Base-by-base conservation (phyloP, 2,888 invertebrate genomes). In the Volucella inanis region DNA sequence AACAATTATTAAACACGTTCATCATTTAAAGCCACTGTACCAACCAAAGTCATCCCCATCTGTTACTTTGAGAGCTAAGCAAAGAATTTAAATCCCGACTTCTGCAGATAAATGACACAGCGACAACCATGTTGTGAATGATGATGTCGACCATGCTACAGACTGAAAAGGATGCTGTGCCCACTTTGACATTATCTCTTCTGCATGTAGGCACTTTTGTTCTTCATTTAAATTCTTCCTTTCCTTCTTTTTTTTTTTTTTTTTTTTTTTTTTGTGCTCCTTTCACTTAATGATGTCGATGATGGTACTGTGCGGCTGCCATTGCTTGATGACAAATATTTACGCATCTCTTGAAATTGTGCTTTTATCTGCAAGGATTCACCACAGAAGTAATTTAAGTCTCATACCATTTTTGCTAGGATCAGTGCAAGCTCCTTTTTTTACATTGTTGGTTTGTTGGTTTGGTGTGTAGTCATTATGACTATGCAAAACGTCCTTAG, bases 251-350 rank as follows among this genome's bases (percentile, higher is more conserved):
- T 41, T 41, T 72, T 54, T 12, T 11, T 11, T 39, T 14, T 61
- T 15, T 8, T 10, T 10, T 14, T 18, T 12, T n/a, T 12, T 2
- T 12, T 11, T 43, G 11, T 22, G 22, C 31, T 45, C 47, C 9
- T 18, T 65, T 31, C 55, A 39, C 47, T 68, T 67, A 80, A 80
- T 80, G 80, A 80, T 72, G 75, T 85, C 61, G 76, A 71, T 80
- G 75, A 75, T 76, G 75, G 31, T 31, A 31, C 74, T 70, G 57
- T 31, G 31, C 31, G 31, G 31, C 75, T 68, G 71, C 57, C 71
- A 62, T 50, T 67, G 80, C 75, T 80, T 70, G 75, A 85, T 71
- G 82, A 68, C 82, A 87, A 87, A 87, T 87, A 87, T 87, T 87
- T 78, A 87, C 87, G 79, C 82, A 71, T 84, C 76, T 57, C 87